phyloP scores from a whole-genome alignment of 2,797 vertebrate species.

The Myotis vivesi region DNA sequence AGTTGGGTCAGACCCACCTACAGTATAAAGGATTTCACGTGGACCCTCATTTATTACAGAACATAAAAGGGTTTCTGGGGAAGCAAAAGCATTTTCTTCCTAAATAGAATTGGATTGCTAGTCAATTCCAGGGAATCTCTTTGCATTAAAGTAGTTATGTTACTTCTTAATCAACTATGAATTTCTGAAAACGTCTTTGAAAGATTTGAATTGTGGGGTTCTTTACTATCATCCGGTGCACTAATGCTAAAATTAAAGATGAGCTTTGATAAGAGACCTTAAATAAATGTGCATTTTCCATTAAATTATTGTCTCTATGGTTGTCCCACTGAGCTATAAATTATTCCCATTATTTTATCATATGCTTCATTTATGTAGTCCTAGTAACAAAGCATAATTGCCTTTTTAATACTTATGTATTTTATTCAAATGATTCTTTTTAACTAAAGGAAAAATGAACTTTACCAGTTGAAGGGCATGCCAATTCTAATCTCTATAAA shows the following conservation, averaged over 20 bases:
- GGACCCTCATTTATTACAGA: not conserved
- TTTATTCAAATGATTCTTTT: slow-evolving; percentile 74
- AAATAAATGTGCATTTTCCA: slow-evolving; percentile 69
- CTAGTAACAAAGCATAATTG: slow-evolving; percentile 79
- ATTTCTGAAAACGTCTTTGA: slow-evolving; percentile 57
- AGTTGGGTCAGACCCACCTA: not conserved
- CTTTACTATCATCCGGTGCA: slow-evolving; percentile 31
- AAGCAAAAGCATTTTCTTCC: slow-evolving; percentile 13
- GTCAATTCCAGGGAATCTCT: slow-evolving; percentile 22
- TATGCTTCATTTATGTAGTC: slow-evolving; percentile 79
- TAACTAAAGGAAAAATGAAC: slow-evolving; percentile 73
- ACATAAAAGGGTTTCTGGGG: not conserved
- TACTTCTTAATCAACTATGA: slow-evolving; percentile 51
- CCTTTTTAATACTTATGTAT: slow-evolving; percentile 76
- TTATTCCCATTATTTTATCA: slow-evolving; percentile 80
- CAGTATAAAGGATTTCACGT: not conserved
- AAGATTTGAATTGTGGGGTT: slow-evolving; percentile 67
- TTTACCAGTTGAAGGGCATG: slow-evolving; percentile 65
- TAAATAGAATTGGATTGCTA: not conserved
- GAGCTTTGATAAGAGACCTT: slow-evolving; percentile 65
- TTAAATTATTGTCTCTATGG: slow-evolving; percentile 66
- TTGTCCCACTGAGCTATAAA: slow-evolving; percentile 78
- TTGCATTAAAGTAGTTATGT: slow-evolving; percentile 54
- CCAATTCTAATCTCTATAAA: slow-evolving; percentile 58
- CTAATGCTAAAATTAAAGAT: slow-evolving; percentile 74